Percentiles rank a stretch among this genome's conserved stretches.
Conservation (phyloP, 1,140 invertebrate genomes). For the Drosophila burlai region DNA sequence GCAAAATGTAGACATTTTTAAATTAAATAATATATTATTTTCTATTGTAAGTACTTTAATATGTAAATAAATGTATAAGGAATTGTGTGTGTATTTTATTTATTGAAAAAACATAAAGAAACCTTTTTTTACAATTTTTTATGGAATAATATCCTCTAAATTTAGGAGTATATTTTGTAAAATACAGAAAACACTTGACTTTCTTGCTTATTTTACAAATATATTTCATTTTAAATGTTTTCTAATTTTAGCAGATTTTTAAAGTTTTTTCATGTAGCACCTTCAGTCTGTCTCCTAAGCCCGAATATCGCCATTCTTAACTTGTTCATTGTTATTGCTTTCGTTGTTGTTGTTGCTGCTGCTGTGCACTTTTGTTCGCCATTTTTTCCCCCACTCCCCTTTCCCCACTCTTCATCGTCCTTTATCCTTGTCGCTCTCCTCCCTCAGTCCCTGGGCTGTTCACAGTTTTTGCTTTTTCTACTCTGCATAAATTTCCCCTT, state of each 20-base stretch:
- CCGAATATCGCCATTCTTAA: constrained; percentile 17
- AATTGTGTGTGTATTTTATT: background rate
- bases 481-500: constrained; percentile 80
- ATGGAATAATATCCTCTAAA: background rate
- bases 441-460: constrained; percentile 32
- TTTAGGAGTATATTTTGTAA: accelerated
- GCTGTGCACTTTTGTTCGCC: constrained; percentile 75
- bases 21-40: background rate
- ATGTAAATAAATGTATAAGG: too few relatives aligned
- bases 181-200: background rate
- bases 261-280: background rate
- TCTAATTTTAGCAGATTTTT: too few relatives aligned
- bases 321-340: constrained; percentile 55
- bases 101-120: too few relatives aligned
- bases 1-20: background rate
- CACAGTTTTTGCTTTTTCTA: constrained; percentile 51
- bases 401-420: background rate
- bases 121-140: background rate
- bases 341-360: constrained; percentile 25
- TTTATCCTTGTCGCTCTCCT: constrained; percentile 6
- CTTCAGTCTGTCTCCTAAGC: constrained; percentile 1
- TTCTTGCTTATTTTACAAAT: background rate
- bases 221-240: background rate
- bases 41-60: background rate
- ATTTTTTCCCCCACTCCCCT: constrained; percentile 53